These are phyloP conservation scores for Hemicrepidius hirtus DNA, from an alignment of 2,888 invertebrate genomes.

Conservation along the genomic window DNA sequence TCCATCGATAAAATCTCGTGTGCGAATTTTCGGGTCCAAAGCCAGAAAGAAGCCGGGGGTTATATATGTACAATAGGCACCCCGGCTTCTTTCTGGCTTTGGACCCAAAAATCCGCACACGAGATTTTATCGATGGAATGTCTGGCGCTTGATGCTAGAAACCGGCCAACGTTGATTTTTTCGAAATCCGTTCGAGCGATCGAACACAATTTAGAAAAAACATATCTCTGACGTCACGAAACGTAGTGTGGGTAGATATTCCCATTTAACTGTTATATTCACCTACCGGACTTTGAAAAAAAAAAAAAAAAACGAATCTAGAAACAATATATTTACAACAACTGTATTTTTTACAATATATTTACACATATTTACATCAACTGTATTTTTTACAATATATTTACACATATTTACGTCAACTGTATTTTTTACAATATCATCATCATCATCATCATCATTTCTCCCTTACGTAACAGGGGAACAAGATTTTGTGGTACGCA, in stretches of 20 bases:
- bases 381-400: too few relatives aligned
- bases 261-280: background rate
- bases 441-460: too few relatives aligned
- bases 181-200: constrained; percentile 2
- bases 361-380: too few relatives aligned
- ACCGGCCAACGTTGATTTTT: background rate
- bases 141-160: background rate
- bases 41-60: background rate
- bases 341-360: too few relatives aligned
- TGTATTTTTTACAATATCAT: too few relatives aligned
- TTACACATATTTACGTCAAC: too few relatives aligned
- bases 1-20: background rate
- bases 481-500: too few relatives aligned
- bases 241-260: background rate
- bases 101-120: background rate
- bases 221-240: background rate
- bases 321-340: too few relatives aligned
- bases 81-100: background rate
- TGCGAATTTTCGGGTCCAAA: background rate
- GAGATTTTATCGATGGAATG: background rate
- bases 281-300: too few relatives aligned
- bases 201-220: constrained; percentile 2
- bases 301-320: too few relatives aligned
- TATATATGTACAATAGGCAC: background rate
- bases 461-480: too few relatives aligned